Evolutionary conservation across 2,888 invertebrate genomes (phyloP), one percentile per base, ranked within the genome.

Genomic region (Hemaris fuciformis): DNA sequence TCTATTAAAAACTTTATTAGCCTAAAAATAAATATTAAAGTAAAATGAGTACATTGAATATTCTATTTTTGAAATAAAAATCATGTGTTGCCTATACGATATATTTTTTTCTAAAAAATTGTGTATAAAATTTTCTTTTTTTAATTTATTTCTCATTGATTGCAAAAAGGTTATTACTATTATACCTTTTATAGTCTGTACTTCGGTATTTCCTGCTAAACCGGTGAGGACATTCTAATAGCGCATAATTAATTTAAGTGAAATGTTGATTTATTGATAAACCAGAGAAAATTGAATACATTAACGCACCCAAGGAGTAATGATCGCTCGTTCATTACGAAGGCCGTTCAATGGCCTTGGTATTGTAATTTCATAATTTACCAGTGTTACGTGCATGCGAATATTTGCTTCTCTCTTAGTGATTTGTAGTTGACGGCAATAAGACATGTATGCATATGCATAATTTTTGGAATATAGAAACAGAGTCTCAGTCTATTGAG

Each of bases 201-300:
- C 27, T 27, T 15, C 8, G 13, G 1, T 3, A 18, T 53, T 18
- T 53, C 31, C 27, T 48, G 48, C 13, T 18, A 20, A 18, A 31
- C 53, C 15, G 18, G 31, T 4, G 53, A 18, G 10, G 53, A 31
- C 10, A 18, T 53, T 27, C 27, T 53, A 31, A 53, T 31, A 53
- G 31, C 10, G 27, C 18, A 31, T 31, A 18, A 53, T 20, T 18
- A 27, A 25, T 53, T 18, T 0, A 31, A 53, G 48, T 31, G 18
- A 31, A 53, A 10, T 15, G 18, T 5, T 31, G 53, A 53, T 18
- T 53, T 53, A 53, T 53, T 27, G 1, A 27, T 31, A 48, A 5
- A 31, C 18, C 4, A 10, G 53, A 53, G 53, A 53, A 53, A 53
- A 53, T 53, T 53, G 53, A 53, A 53, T 53, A 53, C 10, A 53